A percentile compares a stretch with the other conserved stretches of the same genome.
These are phyloP conservation scores for Anagyrus pseudococci DNA, from an alignment of 2,888 invertebrate species.

Conservation along the genomic window DNA sequence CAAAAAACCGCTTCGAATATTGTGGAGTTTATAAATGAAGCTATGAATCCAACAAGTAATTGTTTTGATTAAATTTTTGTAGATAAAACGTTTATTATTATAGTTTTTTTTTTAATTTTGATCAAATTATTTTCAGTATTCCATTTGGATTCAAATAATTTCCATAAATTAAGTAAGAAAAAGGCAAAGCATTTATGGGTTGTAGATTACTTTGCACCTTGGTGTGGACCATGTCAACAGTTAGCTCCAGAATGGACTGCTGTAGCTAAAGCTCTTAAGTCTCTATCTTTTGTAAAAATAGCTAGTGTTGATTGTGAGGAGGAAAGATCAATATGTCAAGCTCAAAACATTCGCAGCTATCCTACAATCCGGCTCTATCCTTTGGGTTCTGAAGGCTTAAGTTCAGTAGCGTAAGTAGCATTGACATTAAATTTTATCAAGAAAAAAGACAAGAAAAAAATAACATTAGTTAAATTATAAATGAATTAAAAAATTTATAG, in stretches of 20 bases:
- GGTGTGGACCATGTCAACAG: conserved; percentile 78
- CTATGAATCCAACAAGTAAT: conserved; percentile 64
- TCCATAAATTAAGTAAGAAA: conserved; percentile 65
- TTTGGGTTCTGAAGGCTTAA: conserved; percentile 63
- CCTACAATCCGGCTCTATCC: conserved; percentile 76
- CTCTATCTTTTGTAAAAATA: conserved; percentile 65
- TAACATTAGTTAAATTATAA: background rate
- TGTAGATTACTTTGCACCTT: conserved; percentile 76
- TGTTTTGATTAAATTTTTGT: conserved; percentile 9
- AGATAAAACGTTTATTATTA: conserved; percentile 1
- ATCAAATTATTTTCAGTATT: conserved; percentile 62
- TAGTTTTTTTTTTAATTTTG: background rate
- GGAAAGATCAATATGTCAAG: conserved; percentile 66
- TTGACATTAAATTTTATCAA: conserved; percentile 30
- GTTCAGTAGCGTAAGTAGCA: conserved; percentile 64
- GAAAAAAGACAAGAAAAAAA: background rate
- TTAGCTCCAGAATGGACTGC: conserved; percentile 73
- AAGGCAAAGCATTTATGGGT: conserved; percentile 68
- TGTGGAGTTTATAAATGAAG: conserved; percentile 71
- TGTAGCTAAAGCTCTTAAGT: conserved; percentile 66
- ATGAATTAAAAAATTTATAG: background rate
- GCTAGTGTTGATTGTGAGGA: conserved; percentile 74
- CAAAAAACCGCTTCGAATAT: conserved; percentile 68
- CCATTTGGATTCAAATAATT: conserved; percentile 65
- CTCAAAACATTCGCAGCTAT: conserved; percentile 70